These are phyloP conservation scores for Homarus gammarus DNA, from an alignment of 2,888 invertebrate genomes.

Conservation along the genomic window DNA sequence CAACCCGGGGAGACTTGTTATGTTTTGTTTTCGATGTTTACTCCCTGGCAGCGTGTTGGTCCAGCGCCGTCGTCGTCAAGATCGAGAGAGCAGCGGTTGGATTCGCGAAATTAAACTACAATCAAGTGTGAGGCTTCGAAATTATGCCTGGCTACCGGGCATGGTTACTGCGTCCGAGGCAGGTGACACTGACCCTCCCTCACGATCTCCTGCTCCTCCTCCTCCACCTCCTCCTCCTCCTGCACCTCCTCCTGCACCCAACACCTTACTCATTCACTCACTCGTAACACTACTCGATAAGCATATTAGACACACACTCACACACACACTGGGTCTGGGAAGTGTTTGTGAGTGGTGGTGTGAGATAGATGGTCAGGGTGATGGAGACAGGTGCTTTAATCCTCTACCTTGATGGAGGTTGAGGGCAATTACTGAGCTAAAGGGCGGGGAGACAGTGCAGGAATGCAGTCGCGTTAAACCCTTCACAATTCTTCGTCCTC, in stretches of 20 bases:
- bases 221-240: no score
- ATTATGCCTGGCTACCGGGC: not conserved
- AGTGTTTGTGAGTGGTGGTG: not conserved
- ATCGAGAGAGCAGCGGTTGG: not conserved
- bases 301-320: no score
- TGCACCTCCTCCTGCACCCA: no score
- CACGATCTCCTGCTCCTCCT: no score
- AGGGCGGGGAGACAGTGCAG: not conserved
- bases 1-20: not conserved
- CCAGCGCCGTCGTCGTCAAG: not conserved
- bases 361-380: not conserved
- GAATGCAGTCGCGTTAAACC: not conserved
- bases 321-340: no score
- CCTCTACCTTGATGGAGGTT: not conserved
- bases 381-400: not conserved
- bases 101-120: conserved; percentile 11
- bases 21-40: not conserved
- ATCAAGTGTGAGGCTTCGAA: not conserved
- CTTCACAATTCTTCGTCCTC: not conserved
- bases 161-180: not conserved
- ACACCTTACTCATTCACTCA: no score
- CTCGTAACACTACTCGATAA: no score
- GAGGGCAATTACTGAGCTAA: not conserved
- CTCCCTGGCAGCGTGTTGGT: not conserved
- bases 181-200: not conserved